A percentile compares a stretch with the other conserved stretches of the same genome.
Evolutionary conservation across 2,888 invertebrate species (phyloP).

Genomic region (Allacma fusca): DNA sequence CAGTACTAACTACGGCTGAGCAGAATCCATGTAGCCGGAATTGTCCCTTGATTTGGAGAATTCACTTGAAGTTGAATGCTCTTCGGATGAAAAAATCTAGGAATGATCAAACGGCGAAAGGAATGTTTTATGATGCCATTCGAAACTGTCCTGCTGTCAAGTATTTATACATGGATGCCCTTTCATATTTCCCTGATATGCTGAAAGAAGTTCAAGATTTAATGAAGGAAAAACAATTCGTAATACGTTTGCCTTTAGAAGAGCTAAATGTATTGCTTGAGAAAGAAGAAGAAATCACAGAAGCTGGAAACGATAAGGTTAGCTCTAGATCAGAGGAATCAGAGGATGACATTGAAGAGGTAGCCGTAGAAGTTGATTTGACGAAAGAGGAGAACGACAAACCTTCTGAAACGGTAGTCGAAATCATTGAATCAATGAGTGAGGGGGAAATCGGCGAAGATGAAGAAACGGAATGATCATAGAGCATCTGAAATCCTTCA

Average conservation of each 20-base stretch:
- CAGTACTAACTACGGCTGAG: slow-evolving; percentile 58
- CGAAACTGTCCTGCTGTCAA: slow-evolving; percentile 58
- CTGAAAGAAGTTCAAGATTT: slow-evolving; percentile 56
- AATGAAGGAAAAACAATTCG: slow-evolving; percentile 46
- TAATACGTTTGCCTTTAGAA: slow-evolving; percentile 54
- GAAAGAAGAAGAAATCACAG: slow-evolving; percentile 43
- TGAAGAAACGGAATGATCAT: too few species aligned
- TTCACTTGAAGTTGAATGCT: slow-evolving; percentile 57
- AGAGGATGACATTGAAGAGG: slow-evolving; percentile 36
- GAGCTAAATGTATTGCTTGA: slow-evolving; percentile 58
- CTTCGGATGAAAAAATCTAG: slow-evolving; percentile 51
- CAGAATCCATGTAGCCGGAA: slow-evolving; percentile 54
- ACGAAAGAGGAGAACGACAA: background rate
- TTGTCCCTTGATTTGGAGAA: slow-evolving; percentile 60
- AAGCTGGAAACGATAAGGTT: background rate
- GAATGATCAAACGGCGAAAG: slow-evolving; percentile 47
- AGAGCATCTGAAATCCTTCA: too few species aligned
- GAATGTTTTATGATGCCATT: slow-evolving; percentile 56
- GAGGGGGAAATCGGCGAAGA: slow-evolving; percentile 37
- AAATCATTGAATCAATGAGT: slow-evolving; percentile 1
- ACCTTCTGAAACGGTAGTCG: background rate
- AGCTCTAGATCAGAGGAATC: background rate
- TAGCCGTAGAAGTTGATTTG: slow-evolving; percentile 28
- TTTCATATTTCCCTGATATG: slow-evolving; percentile 58
- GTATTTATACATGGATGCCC: slow-evolving; percentile 57